Evolutionary conservation across 2,888 invertebrate genomes (phyloP).

Genomic region (Eupeodes latifasciatus): DNA sequence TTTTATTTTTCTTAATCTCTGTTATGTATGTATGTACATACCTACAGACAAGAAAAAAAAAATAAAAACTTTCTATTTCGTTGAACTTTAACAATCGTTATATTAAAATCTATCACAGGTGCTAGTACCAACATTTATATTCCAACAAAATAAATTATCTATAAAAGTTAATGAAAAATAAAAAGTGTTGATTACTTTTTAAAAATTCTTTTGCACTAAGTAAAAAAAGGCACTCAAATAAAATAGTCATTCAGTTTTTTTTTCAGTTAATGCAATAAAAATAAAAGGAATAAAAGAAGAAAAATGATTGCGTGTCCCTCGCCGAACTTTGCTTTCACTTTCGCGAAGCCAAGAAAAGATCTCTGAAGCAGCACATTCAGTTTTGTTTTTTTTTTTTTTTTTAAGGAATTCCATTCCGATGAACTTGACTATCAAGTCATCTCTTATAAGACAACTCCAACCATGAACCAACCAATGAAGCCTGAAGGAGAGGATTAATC

Average conservation of each 20-base stretch:
- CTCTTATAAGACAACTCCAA: not conserved
- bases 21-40: not conserved
- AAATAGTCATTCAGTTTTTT: not conserved
- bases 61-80: slow-evolving; percentile 72
- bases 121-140: not conserved
- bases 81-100: slow-evolving; percentile 68
- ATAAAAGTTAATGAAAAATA: not conserved
- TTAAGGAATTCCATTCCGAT: slow-evolving; percentile 48
- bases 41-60: not conserved
- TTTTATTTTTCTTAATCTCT: not conserved
- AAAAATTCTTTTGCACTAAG: not conserved
- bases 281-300: slow-evolving; percentile 5
- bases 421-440: slow-evolving; percentile 39
- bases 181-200: not conserved
- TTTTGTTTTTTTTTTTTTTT: not conserved
- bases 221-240: not conserved
- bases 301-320: slow-evolving; percentile 65
- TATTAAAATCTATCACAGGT: slow-evolving; percentile 46
- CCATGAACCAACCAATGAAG: not conserved
- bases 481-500: slow-evolving; percentile 21
- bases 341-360: slow-evolving; percentile 50
- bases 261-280: not conserved
- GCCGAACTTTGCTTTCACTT: slow-evolving; percentile 70
- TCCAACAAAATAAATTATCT: not conserved
- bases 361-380: slow-evolving; percentile 35